phyloP scores from a whole-genome alignment of 2,113 vertebrate genomes.

The Notarius quadriscutis region DNA sequence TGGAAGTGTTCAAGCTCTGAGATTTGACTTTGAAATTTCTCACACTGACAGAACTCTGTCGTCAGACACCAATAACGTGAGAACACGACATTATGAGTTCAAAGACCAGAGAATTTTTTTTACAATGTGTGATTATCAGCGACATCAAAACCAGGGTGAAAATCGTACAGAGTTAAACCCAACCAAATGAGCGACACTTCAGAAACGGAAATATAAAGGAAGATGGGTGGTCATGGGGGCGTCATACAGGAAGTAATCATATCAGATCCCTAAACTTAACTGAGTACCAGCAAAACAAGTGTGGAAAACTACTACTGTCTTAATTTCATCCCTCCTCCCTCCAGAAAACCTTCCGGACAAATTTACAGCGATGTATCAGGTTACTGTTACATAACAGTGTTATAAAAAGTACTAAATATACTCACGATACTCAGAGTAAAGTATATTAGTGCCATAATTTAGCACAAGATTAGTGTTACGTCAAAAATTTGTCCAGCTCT shows the following conservation, averaged over 20 bases:
- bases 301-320: not conserved
- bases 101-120: not conserved
- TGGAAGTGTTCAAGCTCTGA: not conserved
- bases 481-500: not conserved
- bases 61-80: not conserved
- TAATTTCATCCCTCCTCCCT: not conserved
- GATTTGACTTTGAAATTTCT: not conserved
- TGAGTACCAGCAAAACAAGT: not conserved
- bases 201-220: not conserved
- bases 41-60: not conserved
- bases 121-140: not conserved
- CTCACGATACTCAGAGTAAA: not conserved
- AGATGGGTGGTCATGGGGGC: not conserved
- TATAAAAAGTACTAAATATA: not conserved
- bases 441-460: not conserved
- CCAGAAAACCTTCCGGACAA: not conserved
- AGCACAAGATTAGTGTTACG: not conserved
- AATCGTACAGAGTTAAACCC: too few species aligned
- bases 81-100: not conserved
- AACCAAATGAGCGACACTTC: not conserved
- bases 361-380: not conserved
- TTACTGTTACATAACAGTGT: not conserved
- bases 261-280: not conserved
- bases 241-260: not conserved
- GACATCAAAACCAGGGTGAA: not conserved